Conservation (phyloP, 2,113 vertebrate species). For the Penelope pileata region DNA sequence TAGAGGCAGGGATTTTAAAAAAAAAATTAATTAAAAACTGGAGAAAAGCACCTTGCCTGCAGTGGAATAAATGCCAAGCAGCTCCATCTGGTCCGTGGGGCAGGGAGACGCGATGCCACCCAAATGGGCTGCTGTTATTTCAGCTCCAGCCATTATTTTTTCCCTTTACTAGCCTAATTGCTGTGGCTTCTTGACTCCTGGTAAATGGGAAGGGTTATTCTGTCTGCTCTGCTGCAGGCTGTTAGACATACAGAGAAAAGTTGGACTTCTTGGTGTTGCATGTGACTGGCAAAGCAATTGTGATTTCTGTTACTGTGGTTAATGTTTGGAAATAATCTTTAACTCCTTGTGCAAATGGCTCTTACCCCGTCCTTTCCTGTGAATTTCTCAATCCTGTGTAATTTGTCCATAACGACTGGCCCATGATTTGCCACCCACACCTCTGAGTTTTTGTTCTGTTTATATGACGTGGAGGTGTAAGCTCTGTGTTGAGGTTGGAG, state of each 20-base stretch:
- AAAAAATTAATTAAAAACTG: not conserved
- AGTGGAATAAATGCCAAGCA: not conserved
- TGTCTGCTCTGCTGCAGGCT: not conserved
- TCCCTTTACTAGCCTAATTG: not conserved
- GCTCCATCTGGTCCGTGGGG: not conserved
- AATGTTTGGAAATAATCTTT: conserved; percentile 1
- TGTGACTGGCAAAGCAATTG: not conserved
- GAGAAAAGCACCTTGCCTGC: not conserved
- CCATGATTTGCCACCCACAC: fast-evolving
- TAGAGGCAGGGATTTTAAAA: not conserved
- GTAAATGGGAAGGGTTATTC: not conserved
- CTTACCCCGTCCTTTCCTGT: not conserved
- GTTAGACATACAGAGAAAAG: not conserved
- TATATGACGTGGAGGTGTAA: not conserved
- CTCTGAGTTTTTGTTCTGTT: not conserved
- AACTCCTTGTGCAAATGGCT: not conserved
- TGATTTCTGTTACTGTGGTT: not conserved
- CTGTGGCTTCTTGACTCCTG: not conserved
- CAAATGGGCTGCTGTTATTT: not conserved
- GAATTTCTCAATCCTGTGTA: not conserved
- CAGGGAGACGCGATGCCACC: not conserved
- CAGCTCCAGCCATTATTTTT: not conserved
- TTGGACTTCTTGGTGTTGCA: not conserved
- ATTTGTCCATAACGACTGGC: not conserved
- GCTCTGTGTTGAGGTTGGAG: not conserved